Evolutionary conservation across 2,113 vertebrate genomes (phyloP), one percentile per base, ranked within the genome.

Genomic region (Triplophysa dalaica): DNA sequence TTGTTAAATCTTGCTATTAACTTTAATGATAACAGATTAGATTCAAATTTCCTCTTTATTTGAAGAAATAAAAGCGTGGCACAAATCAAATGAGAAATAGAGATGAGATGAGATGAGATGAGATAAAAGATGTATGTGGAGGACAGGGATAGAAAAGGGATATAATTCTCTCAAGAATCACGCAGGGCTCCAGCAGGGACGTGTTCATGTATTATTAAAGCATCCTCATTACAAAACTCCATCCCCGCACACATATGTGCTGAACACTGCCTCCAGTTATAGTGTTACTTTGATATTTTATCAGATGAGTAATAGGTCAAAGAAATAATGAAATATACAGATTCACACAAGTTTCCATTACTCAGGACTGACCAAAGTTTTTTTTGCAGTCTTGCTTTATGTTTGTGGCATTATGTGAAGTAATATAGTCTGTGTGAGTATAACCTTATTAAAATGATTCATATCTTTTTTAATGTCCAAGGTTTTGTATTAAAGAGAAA

Each of bases 181-280:
- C 5, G 2, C 69, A n/a, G 54, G 17, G 50, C 50, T 52, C 12
- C 13, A 52, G 50, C 4, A 45, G n/a, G 2, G 43, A 48, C 1
- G 41, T 56, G 17, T 56, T 52, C 24, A 72, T 73, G 54, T 41
- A 60, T 73, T 73, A 73, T 73, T 73, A 22, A 73, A 61, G 33
- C 70, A 43, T 73, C 24, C 6, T 24, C 21, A 56, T 73, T 73
- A 43, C n/a, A 73, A 61, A 73, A 73, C 33, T n/a, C 16, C 0
- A 4, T n/a, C 29, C 16, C 43, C 50, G 19, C 4, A 21, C 54
- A 58, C 54, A 21, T 9, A 58, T 2, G 19, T 29, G 24, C 13
- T 26, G 11, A 62, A 26, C 14, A 29, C 24, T 41, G 26, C 10
- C 22, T 73, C 70, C 13, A 73, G 7, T 60, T 73, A 19, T 60